phyloP scores from a whole-genome alignment of 2,113 vertebrate species.

The Synchiropus splendidus region DNA sequence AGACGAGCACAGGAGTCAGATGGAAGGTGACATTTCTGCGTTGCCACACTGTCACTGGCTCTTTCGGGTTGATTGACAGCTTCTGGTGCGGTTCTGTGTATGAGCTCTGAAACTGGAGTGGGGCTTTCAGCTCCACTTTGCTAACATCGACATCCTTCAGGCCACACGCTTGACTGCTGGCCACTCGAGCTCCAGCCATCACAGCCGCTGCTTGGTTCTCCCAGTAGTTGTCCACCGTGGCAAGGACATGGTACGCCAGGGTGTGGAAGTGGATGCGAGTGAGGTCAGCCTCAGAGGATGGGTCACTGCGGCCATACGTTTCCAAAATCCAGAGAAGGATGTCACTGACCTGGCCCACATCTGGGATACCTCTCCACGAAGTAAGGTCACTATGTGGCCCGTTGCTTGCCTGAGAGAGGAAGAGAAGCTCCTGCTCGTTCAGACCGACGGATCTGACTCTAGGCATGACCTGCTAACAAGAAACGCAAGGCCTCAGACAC shows the following conservation, averaged over 20 bases:
- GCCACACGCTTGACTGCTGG: constrained; percentile 85
- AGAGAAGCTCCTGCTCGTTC: constrained; percentile 96
- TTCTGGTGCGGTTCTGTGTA: constrained; percentile 53
- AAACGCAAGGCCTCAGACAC: constrained; percentile 19
- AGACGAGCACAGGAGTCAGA: constrained; percentile 85
- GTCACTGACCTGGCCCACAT: constrained; percentile 85
- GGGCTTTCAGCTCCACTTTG: constrained; percentile 77
- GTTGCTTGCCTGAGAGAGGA: constrained; percentile 78
- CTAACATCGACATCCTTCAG: constrained; percentile 65
- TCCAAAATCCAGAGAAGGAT: constrained; percentile 92
- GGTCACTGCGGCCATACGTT: constrained; percentile 65
- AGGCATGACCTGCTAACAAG: constrained; percentile 93
- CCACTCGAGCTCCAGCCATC: constrained; percentile 81
- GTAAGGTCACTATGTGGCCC: constrained; percentile 77
- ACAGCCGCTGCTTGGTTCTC: constrained; percentile 83
- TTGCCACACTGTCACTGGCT: constrained; percentile 78
- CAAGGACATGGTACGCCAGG: constrained; percentile 87
- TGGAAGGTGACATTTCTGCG: constrained; percentile 80
- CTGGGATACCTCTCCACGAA: constrained; percentile 78
- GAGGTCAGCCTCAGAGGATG: constrained; percentile 68
- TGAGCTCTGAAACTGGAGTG: constrained; percentile 76
- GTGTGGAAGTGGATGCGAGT: constrained; percentile 96
- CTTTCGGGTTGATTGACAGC: constrained; percentile 67
- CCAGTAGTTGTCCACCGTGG: constrained; percentile 85
- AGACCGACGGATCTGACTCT: constrained; percentile 89